Percentiles rank a stretch among this genome's conserved stretches.
phyloP scores from a whole-genome alignment of 2,113 vertebrate species.

The Myotis davidii region DNA sequence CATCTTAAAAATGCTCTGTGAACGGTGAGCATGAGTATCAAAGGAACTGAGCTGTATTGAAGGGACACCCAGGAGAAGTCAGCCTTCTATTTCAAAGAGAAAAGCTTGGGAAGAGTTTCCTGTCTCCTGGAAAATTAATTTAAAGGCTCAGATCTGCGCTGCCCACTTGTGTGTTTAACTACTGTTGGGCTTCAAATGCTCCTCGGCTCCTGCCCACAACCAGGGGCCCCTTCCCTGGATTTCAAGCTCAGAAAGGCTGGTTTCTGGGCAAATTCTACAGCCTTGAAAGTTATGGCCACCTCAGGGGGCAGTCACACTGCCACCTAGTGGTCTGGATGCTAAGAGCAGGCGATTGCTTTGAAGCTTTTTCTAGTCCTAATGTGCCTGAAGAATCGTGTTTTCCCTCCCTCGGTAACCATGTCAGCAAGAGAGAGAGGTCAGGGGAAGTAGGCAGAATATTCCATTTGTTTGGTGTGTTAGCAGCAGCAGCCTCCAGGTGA shows the following conservation, averaged over 20 bases:
- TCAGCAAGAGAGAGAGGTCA: neutral
- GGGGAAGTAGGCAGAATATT: neutral
- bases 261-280: neutral
- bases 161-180: neutral
- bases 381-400: neutral
- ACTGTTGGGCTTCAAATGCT: neutral
- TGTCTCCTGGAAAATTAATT: neutral
- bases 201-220: neutral
- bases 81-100: neutral
- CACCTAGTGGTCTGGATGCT: constrained; percentile 60
- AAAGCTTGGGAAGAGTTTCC: neutral
- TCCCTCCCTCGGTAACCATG: neutral
- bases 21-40: neutral
- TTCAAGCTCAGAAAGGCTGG: rapidly evolving
- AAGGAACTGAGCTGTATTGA: too few relatives aligned
- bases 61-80: neutral
- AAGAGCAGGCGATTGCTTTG: neutral
- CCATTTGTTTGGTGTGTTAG: neutral
- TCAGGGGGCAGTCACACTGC: constrained; percentile 15
- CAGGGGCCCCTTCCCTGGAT: neutral
- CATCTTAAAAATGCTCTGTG: neutral
- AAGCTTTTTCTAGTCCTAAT: neutral
- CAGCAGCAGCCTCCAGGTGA: neutral
- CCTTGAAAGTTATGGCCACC: rapidly evolving
- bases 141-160: neutral